Conservation (phyloP, 2,113 vertebrate species). For the Datnioides undecimradiatus region DNA sequence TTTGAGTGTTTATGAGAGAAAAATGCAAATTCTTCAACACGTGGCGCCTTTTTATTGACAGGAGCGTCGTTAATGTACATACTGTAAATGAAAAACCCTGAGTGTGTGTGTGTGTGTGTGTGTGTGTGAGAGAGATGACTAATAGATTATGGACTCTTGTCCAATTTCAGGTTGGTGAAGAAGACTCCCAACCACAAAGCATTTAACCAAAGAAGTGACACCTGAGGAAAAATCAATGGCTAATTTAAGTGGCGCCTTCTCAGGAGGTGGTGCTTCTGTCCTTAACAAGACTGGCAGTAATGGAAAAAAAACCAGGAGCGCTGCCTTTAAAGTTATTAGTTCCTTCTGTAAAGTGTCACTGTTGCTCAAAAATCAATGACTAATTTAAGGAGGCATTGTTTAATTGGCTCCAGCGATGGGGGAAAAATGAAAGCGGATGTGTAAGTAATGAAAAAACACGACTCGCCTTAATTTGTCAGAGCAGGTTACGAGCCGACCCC, state of each 20-base stretch:
- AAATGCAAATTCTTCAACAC: not conserved
- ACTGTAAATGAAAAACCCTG: not conserved
- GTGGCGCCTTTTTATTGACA: not conserved
- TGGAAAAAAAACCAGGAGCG: constrained; percentile 52
- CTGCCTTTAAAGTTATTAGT: constrained; percentile 79
- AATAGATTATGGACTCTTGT: constrained; percentile 69
- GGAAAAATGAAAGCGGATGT: constrained; percentile 84
- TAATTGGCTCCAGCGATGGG: constrained; percentile 82
- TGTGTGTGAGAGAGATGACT: constrained; percentile 20
- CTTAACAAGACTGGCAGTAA: constrained; percentile 65
- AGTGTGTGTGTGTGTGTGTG: not conserved
- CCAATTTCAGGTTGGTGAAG: constrained; percentile 68
- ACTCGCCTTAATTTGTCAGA: constrained; percentile 83
- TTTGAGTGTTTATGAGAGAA: constrained; percentile 22
- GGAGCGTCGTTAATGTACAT: constrained; percentile 17
- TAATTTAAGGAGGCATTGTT: constrained; percentile 81
- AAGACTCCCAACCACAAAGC: constrained; percentile 64
- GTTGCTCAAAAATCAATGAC: constrained; percentile 81
- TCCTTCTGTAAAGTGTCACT: constrained; percentile 79
- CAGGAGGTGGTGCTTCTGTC: constrained; percentile 72
- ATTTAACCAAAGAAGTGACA: constrained; percentile 81
- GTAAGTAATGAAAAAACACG: constrained; percentile 81
- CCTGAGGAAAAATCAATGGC: constrained; percentile 81
- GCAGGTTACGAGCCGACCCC: constrained; percentile 64
- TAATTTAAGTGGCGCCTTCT: constrained; percentile 78